Percentiles rank a stretch among this genome's conserved stretches.
These are phyloP conservation scores for Phalloptychus januarius DNA, from an alignment of 2,797 vertebrate genomes.

Conservation along the genomic window DNA sequence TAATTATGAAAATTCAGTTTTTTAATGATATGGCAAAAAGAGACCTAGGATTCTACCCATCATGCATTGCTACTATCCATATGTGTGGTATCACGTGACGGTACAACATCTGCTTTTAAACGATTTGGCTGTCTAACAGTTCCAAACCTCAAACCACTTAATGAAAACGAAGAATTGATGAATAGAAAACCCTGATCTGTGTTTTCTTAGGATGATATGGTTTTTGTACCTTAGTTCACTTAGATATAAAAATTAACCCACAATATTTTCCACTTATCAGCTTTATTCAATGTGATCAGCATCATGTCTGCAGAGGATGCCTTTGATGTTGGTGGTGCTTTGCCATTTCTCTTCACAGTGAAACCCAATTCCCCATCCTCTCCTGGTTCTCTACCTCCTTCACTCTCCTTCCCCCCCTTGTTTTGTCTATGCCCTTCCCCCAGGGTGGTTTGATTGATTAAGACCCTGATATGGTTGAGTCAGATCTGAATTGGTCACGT, in stretches of 20 bases:
- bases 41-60: background rate
- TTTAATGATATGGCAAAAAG: background rate
- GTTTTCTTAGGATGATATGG: background rate
- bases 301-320: slow-evolving; percentile 61
- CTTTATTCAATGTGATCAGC: slow-evolving; percentile 78
- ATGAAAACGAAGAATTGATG: background rate
- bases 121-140: background rate
- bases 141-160: background rate
- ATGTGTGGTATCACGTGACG: background rate
- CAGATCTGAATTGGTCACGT: slow-evolving; percentile 39
- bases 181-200: slow-evolving; percentile 12
- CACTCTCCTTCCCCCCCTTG: slow-evolving; percentile 38
- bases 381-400: slow-evolving; percentile 39
- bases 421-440: slow-evolving; percentile 44
- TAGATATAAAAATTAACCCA: slow-evolving; percentile 47
- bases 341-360: slow-evolving; percentile 43
- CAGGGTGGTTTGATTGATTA: slow-evolving; percentile 69
- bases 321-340: slow-evolving; percentile 73
- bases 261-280: slow-evolving; percentile 63
- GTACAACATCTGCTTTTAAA: background rate
- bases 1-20: background rate
- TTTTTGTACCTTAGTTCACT: slow-evolving; percentile 40
- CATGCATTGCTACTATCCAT: background rate
- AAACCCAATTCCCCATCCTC: slow-evolving; percentile 47
- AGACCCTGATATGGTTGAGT: slow-evolving; percentile 63